Base-by-base conservation (phyloP, 2,797 vertebrate genomes). In the Serranus cabrilla region DNA sequence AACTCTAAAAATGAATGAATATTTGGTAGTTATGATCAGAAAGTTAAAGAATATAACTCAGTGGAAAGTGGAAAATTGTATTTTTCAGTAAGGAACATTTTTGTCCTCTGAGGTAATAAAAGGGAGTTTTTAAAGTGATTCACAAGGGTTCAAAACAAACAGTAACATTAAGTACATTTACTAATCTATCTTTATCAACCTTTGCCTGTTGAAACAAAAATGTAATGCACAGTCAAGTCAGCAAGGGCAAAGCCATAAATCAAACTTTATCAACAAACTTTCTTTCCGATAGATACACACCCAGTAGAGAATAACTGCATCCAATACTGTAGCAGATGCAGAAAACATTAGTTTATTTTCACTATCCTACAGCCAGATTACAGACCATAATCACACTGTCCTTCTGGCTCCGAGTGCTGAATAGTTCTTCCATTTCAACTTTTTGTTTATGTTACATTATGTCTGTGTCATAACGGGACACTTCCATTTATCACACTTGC, bases 221-320 rank as follows among this genome's bases (percentile, higher is more conserved):
- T 43, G 7, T 7, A 40, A 57, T 11, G 52, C 40, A 17, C 37
- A 0, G 42, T 63, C 21, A 57, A 69, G 43, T 43, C n/a, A 23
- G 20, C 63, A 73, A 76, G 55, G 69, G 51, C 50, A 39, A 76
- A 81, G 42, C 65, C 55, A 84, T 84, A 68, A 82, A 82, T 87
- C 73, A 81, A 63, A 68, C 42, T 75, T 83, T 76, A 79, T 83
- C 84, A 66, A 65, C 42, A 43, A 20, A 70, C 58, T 65, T 23
- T 69, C 62, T 31, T 27, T 17, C 34, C 14, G 11, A n/a, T 46
- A 16, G 6, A 23, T 5, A 23, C 45, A 34, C 23, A 57, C 13
- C 40, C n/a, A n/a, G 73, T 46, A 59, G 70, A 12, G 23, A 39
- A 40, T 45, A 66, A 25, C 52, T 13, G 43, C 4, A 5, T 39